Conservation (phyloP, 2,888 invertebrate species). For the Tipula confusa region DNA sequence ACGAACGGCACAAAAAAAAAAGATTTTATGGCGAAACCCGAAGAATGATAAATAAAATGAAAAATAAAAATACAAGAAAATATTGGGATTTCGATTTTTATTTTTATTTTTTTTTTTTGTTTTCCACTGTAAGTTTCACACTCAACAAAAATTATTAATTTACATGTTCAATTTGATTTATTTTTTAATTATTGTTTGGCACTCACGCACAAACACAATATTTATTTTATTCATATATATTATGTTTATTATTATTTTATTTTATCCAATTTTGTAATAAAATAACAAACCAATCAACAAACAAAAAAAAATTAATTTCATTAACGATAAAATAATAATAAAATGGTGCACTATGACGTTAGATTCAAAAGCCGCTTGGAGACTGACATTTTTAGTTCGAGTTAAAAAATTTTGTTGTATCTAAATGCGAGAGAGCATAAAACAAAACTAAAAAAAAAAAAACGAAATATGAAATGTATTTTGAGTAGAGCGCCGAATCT, state of each 20-base stretch:
- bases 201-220: neutral
- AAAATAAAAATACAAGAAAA: neutral
- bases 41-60: neutral
- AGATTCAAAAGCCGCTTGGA: constrained; percentile 5
- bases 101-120: neutral
- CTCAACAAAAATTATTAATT: neutral
- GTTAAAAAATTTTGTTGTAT: neutral
- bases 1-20: neutral
- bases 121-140: neutral
- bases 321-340: neutral
- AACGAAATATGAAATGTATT: neutral
- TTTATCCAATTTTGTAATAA: neutral
- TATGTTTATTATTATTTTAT: neutral
- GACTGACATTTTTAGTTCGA: neutral
- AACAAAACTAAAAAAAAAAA: neutral
- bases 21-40: neutral
- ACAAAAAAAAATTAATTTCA: neutral
- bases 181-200: neutral
- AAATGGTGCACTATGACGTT: neutral
- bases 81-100: neutral
- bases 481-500: neutral
- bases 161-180: neutral
- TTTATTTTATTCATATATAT: neutral
- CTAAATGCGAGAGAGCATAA: neutral
- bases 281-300: neutral